Evolutionary conservation across 2,888 invertebrate species (phyloP).

Genomic region (Cryptocephalus primarius): DNA sequence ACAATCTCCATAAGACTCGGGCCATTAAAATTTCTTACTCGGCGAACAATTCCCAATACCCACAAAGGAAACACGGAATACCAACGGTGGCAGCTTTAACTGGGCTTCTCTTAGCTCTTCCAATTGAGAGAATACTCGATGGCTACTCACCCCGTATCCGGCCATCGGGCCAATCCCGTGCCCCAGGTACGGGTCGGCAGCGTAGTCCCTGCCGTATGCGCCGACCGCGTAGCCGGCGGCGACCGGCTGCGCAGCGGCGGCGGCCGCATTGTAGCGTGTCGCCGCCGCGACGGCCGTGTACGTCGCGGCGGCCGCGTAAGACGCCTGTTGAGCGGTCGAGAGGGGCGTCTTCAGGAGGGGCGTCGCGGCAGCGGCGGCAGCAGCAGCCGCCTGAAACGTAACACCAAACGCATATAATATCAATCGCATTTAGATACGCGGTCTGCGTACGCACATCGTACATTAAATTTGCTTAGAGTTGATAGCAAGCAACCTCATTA

Average conservation of each 20-base stretch:
- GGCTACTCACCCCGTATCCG: slow-evolving; percentile 81
- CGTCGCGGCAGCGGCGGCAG: slow-evolving; percentile 50
- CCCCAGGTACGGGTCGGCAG: slow-evolving; percentile 86
- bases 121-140: no score
- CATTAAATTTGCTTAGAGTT: no score
- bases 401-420: neutral
- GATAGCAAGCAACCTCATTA: no score
- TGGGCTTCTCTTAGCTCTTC: no score
- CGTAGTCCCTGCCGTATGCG: slow-evolving; percentile 55
- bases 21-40: no score
- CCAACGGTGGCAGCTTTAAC: no score
- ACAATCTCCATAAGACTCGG: no score
- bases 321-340: slow-evolving; percentile 75
- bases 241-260: slow-evolving; percentile 76
- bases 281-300: slow-evolving; percentile 58
- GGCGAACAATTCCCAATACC: no score
- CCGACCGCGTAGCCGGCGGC: slow-evolving; percentile 65
- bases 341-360: slow-evolving; percentile 76
- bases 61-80: no score
- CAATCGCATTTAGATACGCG: no score
- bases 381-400: slow-evolving; percentile 20
- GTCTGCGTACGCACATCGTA: no score
- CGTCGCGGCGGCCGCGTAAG: slow-evolving; percentile 57
- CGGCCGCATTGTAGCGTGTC: slow-evolving; percentile 55
- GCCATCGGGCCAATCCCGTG: slow-evolving; percentile 95